Evolutionary conservation across 2,888 invertebrate species (phyloP), one percentile per base, ranked within the genome.

Genomic region (Netelia melanura): DNA sequence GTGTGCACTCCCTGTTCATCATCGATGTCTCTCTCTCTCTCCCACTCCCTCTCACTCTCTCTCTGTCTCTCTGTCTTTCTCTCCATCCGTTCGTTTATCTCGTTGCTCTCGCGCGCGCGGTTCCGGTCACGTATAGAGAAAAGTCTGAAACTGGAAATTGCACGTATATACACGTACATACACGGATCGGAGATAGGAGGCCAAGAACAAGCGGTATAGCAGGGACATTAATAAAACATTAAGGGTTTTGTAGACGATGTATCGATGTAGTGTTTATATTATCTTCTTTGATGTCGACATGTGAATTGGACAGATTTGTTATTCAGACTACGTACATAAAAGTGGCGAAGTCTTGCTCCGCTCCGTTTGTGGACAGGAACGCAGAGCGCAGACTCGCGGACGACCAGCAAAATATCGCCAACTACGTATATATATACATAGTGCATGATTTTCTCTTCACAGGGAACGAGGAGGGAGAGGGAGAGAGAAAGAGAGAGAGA

Each of bases 221-320:
- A 90, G 91, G 88, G 90, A 90, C 93, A 94, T 94, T 93, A 94
- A 94, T 94, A 94, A 94, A 93, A 93, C 93, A 94, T 94, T 92
- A 93, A 93, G 89, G 93, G 92, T 93, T 93, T 93, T 93, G 93
- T 91, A 91, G 93, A 93, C 91, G 92, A 93, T 93, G 92, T 93
- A 93, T 93, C 93, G 93, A 93, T 93, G 93, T 93, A 93, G 93
- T 92, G 93, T 93, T 93, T 93, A 93, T 93, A 93, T 93, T 93
- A 93, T 93, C 93, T 93, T 93, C 93, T 93, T 93, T 93, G 93
- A 93, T 93, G 93, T 93, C 93, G 93, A 93, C 93, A 93, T 93
- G 93, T 93, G 93, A 93, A 93, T 93, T 93, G 93, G 93, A 93
- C 93, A 93, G 93, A 93, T 93, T 93, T 93, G 93, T 93, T 93